These are phyloP conservation scores for Panulirus ornatus DNA, from an alignment of 1,140 invertebrate species.

Conservation along the genomic window DNA sequence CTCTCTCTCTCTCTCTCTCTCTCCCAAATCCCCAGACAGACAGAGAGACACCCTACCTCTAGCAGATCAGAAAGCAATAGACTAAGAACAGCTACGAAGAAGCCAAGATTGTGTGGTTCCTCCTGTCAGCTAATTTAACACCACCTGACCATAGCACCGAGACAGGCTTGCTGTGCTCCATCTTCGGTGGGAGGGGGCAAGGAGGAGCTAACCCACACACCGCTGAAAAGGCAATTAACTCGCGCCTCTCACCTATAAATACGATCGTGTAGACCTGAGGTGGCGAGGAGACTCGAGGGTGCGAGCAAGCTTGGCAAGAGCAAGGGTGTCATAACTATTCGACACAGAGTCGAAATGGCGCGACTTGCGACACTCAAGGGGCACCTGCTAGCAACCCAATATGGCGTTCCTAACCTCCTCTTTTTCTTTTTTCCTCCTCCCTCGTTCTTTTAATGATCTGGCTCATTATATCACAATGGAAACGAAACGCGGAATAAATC, in stretches of 20 bases:
- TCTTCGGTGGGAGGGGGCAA: no score
- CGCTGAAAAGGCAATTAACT: not conserved
- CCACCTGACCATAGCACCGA: slow-evolving; percentile 18
- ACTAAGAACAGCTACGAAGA: not conserved
- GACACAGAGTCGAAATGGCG: not conserved
- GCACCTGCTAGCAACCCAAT: not conserved
- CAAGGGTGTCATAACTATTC: not conserved
- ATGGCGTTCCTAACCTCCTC: not conserved
- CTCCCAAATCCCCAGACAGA: not conserved
- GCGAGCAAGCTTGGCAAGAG: not conserved
- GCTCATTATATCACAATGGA: not conserved
- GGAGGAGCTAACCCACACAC: not conserved
- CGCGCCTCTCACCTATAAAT: not conserved
- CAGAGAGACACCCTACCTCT: not conserved
- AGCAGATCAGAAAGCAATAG: not conserved
- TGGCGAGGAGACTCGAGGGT: not conserved
- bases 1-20: not conserved
- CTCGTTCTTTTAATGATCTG: not conserved
- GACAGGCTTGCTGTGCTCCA: no score
- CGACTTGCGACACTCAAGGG: not conserved
- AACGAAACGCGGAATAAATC: not conserved
- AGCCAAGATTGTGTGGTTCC: not conserved
- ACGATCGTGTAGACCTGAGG: not conserved
- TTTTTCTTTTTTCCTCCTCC: not conserved
- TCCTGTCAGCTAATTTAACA: slow-evolving; percentile 20